Evolutionary conservation across 2,888 invertebrate genomes (phyloP), one percentile per base, ranked within the genome.

Genomic region (Chydorus sphaericus): DNA sequence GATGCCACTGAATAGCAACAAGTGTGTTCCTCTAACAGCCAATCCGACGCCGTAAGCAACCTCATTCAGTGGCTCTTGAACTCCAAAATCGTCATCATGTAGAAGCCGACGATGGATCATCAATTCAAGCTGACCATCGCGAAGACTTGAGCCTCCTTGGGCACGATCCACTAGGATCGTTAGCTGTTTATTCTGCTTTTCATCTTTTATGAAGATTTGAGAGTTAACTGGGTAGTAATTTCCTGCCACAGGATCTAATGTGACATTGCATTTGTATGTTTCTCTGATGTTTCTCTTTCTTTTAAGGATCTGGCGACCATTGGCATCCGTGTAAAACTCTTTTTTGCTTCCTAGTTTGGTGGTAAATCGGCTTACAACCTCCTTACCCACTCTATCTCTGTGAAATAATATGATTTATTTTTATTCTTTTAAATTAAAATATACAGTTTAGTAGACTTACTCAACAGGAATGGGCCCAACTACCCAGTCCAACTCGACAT

Each of bases 121-220:
- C 0, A 90, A 62, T 69, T 92, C 91, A 2, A 90, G 62, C 60
- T 79, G 72, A 0, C 91, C 91, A 65, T 85, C 80, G 0, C 70
- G 65, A 26, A 90, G 66, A 51, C 89, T 89, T 0, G 78, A 74
- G 0, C 88, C 91, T 0, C 91, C 91, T 71, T 89, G 81, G 0
- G 89, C 77, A 52, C 90, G 75, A 67, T 92, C 91, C 10, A 39
- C 39, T 14, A 57, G 20, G 14, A 57, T 16, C 18, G 39, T 48
- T 10, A 53, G 39, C 18, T 39, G 36, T 23, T 23, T 58, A 62
- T 65, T 80, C 71, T 26, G 23, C 18, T 30, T 18, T 18, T 20
- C 1, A 48, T 84, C 82, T 26, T 31, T 56, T 11, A 58, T 56
- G 48, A 31, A 56, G 18, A 75, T 72, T 51, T 71, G 64, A 57